A percentile compares a stretch with the other conserved stretches of the same genome.
phyloP scores from a whole-genome alignment of 2,113 vertebrate genomes.

The Neolamprologus devosi region DNA sequence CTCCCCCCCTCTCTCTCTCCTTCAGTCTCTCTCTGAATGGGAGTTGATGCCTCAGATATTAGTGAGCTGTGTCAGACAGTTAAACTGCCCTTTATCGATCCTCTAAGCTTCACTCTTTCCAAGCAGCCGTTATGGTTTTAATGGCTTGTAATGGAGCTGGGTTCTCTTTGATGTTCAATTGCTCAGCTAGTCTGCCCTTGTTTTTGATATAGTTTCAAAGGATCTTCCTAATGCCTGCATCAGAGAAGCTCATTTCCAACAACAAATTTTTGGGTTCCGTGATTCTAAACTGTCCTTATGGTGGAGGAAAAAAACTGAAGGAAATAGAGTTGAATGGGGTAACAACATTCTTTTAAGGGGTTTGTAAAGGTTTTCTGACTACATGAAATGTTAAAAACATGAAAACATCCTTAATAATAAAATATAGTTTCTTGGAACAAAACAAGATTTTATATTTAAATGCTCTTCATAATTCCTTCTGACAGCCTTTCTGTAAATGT shows the following conservation, averaged over 20 bases:
- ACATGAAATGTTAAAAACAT: background rate
- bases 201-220: conserved; percentile 39
- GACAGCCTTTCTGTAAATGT: background rate
- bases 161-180: conserved; percentile 55
- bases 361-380: background rate
- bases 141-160: conserved; percentile 71
- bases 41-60: conserved; percentile 71
- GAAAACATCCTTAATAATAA: background rate
- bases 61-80: conserved; percentile 70
- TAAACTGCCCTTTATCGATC: conserved; percentile 72
- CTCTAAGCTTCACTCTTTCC: conserved; percentile 58
- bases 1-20: background rate
- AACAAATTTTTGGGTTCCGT: background rate
- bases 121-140: conserved; percentile 64
- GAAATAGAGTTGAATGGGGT: background rate
- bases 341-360: background rate
- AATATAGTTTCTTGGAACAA: background rate
- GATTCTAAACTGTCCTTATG: background rate
- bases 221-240: conserved; percentile 10
- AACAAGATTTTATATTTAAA: background rate
- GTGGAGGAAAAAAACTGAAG: background rate
- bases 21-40: conserved; percentile 16
- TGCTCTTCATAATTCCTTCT: background rate
- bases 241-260: background rate
- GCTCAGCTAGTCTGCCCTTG: conserved; percentile 20